phyloP scores from a whole-genome alignment of 2,888 invertebrate genomes.

The Suillia variegata region DNA sequence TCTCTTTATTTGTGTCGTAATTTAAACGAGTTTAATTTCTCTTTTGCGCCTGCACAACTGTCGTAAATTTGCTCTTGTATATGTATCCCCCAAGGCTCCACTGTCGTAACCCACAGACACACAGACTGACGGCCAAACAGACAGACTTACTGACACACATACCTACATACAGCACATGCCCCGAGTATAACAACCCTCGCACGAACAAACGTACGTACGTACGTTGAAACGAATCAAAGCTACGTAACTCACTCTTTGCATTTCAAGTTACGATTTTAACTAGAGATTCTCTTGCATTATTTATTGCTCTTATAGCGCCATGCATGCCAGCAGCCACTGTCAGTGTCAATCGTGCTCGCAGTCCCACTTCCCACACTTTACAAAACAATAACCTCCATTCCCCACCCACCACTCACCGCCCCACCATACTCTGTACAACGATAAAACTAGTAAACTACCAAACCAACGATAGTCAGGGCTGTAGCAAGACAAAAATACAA shows the following conservation, averaged over 20 bases:
- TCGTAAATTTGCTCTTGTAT: background rate
- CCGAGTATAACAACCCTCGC: slow-evolving; percentile 12
- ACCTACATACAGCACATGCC: background rate
- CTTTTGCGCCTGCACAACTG: background rate
- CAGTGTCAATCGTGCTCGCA: slow-evolving; percentile 39
- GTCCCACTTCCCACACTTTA: slow-evolving; percentile 26
- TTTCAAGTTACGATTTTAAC: background rate
- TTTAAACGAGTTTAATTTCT: background rate
- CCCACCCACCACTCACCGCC: background rate
- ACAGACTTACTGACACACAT: background rate
- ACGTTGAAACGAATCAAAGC: slow-evolving; percentile 39
- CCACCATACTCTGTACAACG: background rate
- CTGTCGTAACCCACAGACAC: background rate
- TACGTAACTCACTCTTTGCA: slow-evolving; percentile 27
- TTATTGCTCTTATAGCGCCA: slow-evolving; percentile 34
- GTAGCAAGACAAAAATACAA: slow-evolving; percentile 23
- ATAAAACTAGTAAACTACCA: slow-evolving; percentile 46
- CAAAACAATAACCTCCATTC: background rate
- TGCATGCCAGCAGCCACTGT: slow-evolving; percentile 34
- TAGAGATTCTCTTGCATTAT: slow-evolving; percentile 24
- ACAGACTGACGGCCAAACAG: background rate
- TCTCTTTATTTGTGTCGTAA: background rate
- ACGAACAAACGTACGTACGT: background rate
- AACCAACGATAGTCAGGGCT: slow-evolving; percentile 28
- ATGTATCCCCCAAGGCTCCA: too few relatives aligned